These are phyloP conservation scores for Anniella stebbinsi DNA, from an alignment of 2,797 vertebrate species.

Conservation along the genomic window DNA sequence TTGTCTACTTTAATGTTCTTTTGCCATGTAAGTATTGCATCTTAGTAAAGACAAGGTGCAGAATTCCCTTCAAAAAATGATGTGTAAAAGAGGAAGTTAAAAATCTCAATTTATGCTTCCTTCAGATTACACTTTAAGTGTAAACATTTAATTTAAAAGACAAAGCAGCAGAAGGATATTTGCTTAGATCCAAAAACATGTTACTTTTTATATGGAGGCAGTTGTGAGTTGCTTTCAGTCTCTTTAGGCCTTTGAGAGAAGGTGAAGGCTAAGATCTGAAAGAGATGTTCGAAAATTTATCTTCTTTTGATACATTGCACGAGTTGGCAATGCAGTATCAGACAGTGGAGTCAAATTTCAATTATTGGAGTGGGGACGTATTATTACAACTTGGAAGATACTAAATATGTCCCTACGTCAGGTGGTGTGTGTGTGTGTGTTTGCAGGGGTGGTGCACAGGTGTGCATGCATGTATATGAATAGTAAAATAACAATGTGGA, in stretches of 20 bases:
- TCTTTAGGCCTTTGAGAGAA: background rate
- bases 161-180: background rate
- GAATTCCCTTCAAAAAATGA: background rate
- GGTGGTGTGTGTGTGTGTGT: background rate
- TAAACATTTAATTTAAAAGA: conserved; percentile 20
- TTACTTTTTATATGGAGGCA: background rate
- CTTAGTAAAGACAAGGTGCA: background rate
- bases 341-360: background rate
- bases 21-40: conserved; percentile 6
- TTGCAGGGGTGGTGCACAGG: background rate
- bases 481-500: background rate
- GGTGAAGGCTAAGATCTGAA: background rate
- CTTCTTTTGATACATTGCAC: background rate
- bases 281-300: background rate
- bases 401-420: background rate
- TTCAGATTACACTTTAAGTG: background rate
- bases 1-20: conserved; percentile 14
- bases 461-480: background rate
- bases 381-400: background rate
- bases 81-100: background rate
- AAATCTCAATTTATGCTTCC: background rate
- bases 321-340: too few relatives aligned
- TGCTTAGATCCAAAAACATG: background rate
- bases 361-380: background rate
- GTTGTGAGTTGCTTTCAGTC: background rate